Evolutionary conservation across 2,888 invertebrate genomes (phyloP), one percentile per base, ranked within the genome.

Genomic region (Tiphia femorata): DNA sequence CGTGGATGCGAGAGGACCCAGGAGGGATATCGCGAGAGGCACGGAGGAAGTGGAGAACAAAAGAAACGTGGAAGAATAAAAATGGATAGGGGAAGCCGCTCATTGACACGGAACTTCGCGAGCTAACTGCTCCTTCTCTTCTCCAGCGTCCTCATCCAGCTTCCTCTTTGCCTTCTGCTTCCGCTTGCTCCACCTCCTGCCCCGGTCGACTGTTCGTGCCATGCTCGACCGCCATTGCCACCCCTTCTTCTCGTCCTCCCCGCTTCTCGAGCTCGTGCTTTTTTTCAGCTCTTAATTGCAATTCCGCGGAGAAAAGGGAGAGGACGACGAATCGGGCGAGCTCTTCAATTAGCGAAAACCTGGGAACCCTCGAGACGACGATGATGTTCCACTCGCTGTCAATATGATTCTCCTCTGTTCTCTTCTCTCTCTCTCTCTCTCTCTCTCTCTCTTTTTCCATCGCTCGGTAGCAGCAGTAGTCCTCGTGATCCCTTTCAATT

Each of bases 301-400:
- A 41, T 49, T 49, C 41, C 20, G 42, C 21, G 53, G 54, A 20
- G 20, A 20, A 46, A 20, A 21, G 25, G 47, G 17, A 44, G 33
- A 14, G 16, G 20, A 23, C 7, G 5, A 8, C 0, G 8, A n/a
- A 17, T 35, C 3, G 42, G 21, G 29, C 6, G 38, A 41, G 51
- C 70, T 53, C 56, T 70, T 70, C 70, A 70, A 66, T 68, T 70
- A 70, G 67, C 67, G 44, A 29, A 14, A 27, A 16, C 38, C 43
- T n/a, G n/a, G n/a, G 23, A 14, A 23, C 8, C 43, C 30, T 25
- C 50, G 37, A 8, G 17, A 29, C 16, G 21, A 29, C 57, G 51
- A 60, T 49, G 57, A 60, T 21, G 49, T 37, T 55, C 47, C 42
- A 23, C 40, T 44, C 49, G n/a, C 40, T 44, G 49, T 67, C 67